Conservation (phyloP, 2,113 vertebrate species). For the Heterotis niloticus region DNA sequence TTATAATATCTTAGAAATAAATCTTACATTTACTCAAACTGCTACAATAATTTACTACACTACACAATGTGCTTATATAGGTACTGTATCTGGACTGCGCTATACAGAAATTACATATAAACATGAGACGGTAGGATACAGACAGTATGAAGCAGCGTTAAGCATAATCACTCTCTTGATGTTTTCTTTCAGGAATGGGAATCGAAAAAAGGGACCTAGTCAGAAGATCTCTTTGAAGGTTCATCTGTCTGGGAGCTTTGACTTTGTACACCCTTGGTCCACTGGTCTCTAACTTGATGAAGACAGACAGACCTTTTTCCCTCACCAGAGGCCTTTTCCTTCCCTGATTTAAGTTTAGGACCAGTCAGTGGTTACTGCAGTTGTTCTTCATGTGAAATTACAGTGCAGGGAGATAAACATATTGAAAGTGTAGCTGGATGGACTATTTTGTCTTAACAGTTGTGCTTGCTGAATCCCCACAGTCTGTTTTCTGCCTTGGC, state of each 20-base stretch:
- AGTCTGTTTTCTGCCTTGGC: neutral
- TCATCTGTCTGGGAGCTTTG: neutral
- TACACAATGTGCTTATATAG: neutral
- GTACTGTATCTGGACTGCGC: neutral
- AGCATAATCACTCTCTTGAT: neutral
- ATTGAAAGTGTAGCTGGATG: neutral
- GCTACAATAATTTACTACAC: no score
- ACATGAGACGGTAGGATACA: no score
- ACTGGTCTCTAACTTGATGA: slow-evolving; percentile 14
- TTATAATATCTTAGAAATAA: no score
- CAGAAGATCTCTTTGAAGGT: neutral
- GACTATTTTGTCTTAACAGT: neutral
- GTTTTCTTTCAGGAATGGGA: slow-evolving; percentile 77
- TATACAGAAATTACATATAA: no score
- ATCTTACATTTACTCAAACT: no score
- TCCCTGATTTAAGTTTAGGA: neutral
- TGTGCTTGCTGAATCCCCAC: no score
- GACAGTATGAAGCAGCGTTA: neutral
- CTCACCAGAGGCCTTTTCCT: neutral
- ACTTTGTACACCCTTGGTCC: neutral
- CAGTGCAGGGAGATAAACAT: neutral
- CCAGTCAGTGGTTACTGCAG: no score
- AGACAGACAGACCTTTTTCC: neutral
- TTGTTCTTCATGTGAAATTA: no score
- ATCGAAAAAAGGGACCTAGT: slow-evolving; percentile 80